Evolutionary conservation across 2,888 invertebrate genomes (phyloP), one percentile per base, ranked within the genome.

Genomic region (Orgyia antiqua): DNA sequence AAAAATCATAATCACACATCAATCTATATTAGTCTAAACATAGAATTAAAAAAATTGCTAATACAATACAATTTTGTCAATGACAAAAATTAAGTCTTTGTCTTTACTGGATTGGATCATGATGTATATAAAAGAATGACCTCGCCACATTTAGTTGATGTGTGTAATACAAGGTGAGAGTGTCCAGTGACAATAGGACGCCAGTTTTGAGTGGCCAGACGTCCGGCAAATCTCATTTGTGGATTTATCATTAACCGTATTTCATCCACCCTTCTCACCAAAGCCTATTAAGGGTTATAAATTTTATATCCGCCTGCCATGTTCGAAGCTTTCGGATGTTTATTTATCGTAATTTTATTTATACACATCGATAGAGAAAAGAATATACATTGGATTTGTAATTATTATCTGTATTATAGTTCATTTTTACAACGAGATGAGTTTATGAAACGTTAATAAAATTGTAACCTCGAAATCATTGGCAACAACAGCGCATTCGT

Each of bases 181-280:
- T 78, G 74, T 76, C 72, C 73, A 67, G 63, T 76, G 72, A 86
- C 83, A 86, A 84, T 80, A 48, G 76, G 49, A 55, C 67, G 69
- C 69, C 68, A 73, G 70, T 73, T 75, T 78, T 68, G 82, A 84
- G 84, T 84, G 78, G 82, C 76, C 83, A 73, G 73, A 68, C 74
- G 83, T 76, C 82, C 80, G 65, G 75, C 79, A 83, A 84, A 86
- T 86, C 86, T 84, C 83, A 84, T 86, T 86, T 84, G 82, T 78
- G 83, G 83, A 83, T 80, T 86, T 86, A 83, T 86, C 83, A 84
- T 84, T 83, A 84, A 82, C 82, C 75, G 77, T 75, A 80, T 84
- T 83, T 76, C 77, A 78, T 72, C 68, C 79, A 79, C 83, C 84
- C 84, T 74, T 73, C 64, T 67, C 66, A 65, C 65, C 58, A 59